A percentile compares a stretch with the other conserved stretches of the same genome.
phyloP scores from a whole-genome alignment of 2,888 invertebrate species.

The Dryococelus australis region DNA sequence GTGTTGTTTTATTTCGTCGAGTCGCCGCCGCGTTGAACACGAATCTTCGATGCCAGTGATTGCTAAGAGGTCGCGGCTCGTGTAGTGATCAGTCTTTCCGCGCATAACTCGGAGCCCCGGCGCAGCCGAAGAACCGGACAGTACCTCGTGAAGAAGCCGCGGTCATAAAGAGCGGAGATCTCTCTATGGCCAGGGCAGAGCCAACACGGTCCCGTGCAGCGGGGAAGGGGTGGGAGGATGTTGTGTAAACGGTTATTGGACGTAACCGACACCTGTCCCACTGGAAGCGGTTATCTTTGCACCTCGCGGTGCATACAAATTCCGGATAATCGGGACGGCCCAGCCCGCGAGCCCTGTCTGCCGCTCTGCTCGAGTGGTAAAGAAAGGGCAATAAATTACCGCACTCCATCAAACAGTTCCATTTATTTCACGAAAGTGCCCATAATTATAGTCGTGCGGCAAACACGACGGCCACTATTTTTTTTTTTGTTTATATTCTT shows the following conservation, averaged over 20 bases:
- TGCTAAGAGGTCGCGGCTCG: no score
- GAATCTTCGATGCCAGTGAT: no score
- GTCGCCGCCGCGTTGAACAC: no score
- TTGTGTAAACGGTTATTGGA: conserved; percentile 16
- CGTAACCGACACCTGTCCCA: conserved; percentile 16
- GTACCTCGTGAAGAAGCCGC: neutral
- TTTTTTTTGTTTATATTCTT: neutral
- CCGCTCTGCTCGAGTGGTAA: neutral
- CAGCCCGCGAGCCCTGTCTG: neutral
- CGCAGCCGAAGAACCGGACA: no score
- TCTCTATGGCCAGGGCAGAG: neutral
- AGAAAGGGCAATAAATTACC: conserved; percentile 10
- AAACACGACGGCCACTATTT: neutral
- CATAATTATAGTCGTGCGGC: conserved; percentile 16
- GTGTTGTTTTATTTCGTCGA: no score
- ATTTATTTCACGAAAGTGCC: conserved; percentile 16
- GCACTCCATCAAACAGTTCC: conserved; percentile 16
- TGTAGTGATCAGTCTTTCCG: no score
- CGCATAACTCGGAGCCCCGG: no score
- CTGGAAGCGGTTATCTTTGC: conserved; percentile 16
- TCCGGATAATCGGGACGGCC: conserved; percentile 10
- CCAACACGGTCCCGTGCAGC: neutral
- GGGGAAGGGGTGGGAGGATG: neutral
- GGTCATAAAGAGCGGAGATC: conserved; percentile 11
- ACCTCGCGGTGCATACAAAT: conserved; percentile 16